Evolutionary conservation across 2,113 vertebrate genomes (phyloP).

Genomic region (Jaculus jaculus): DNA sequence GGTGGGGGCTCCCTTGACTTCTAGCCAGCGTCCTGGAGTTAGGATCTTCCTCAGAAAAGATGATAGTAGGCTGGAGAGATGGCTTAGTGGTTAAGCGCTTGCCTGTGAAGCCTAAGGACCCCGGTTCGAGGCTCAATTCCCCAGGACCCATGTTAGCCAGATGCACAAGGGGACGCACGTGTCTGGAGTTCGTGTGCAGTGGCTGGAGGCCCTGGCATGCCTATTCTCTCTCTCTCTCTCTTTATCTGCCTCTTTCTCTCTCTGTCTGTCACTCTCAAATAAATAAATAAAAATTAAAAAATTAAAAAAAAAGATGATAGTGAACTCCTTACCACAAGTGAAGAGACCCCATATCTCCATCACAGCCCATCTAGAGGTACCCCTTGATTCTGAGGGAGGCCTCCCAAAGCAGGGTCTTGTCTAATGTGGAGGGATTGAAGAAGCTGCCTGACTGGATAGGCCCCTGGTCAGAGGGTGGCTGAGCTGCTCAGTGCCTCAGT

Average conservation of each 20-base stretch:
- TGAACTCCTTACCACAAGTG: not conserved
- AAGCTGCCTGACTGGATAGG: not conserved
- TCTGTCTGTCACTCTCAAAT: no score
- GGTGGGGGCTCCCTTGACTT: not conserved
- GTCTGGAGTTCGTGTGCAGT: no score
- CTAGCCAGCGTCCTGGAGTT: not conserved
- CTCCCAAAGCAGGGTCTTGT: not conserved
- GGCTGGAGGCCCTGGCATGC: no score
- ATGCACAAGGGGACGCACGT: no score
- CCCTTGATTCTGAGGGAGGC: not conserved
- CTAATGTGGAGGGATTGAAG: not conserved
- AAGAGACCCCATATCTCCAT: not conserved
- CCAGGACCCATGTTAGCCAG: no score
- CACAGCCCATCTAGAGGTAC: not conserved
- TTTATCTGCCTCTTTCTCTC: no score
- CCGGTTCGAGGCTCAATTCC: no score
- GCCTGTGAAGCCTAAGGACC: no score
- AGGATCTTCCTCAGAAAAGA: not conserved
- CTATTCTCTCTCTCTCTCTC: no score
- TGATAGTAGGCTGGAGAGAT: no score
- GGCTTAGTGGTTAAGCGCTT: no score
- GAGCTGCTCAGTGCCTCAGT: not conserved
- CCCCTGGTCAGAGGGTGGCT: not conserved
- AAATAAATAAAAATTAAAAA: no score
- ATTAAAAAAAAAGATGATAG: not conserved